These are phyloP conservation scores for Netelia melanura DNA, from an alignment of 2,888 invertebrate genomes.

Conservation along the genomic window DNA sequence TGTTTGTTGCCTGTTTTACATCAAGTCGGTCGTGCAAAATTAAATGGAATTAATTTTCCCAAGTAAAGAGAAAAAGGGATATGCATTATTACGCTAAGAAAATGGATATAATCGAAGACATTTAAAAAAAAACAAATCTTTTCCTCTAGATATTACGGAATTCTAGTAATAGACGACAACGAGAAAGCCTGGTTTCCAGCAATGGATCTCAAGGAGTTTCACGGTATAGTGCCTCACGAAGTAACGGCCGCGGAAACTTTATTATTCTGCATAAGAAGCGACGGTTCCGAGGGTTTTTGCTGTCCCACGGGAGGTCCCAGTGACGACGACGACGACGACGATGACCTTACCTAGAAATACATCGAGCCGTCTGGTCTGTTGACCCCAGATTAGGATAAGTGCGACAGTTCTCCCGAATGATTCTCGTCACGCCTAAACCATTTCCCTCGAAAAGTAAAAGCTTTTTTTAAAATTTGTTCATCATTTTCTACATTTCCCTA, in stretches of 20 bases:
- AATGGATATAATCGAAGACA: background rate
- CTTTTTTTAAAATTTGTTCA: conserved; percentile 36
- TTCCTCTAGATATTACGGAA: conserved; percentile 89
- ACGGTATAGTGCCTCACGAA: conserved; percentile 94
- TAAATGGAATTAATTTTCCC: background rate
- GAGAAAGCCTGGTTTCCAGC: conserved; percentile 97
- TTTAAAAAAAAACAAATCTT: conserved; percentile 17
- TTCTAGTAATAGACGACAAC: conserved; percentile 93
- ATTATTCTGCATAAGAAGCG: conserved; percentile 93
- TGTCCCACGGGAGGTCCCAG: conserved; percentile 89
- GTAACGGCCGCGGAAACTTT: conserved; percentile 92
- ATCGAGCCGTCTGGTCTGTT: conserved; percentile 65
- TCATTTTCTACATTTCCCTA: background rate
- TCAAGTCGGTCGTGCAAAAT: background rate
- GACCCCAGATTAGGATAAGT: conserved; percentile 68
- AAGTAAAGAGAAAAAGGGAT: background rate
- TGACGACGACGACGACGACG: conserved; percentile 84
- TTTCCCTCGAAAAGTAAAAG: conserved; percentile 64
- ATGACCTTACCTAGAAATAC: conserved; percentile 77
- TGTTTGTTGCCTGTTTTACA: too few species aligned
- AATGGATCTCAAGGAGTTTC: conserved; percentile 94
- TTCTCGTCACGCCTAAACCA: conserved; percentile 67
- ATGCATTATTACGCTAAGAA: background rate
- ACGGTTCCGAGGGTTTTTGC: conserved; percentile 93
- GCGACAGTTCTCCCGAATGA: conserved; percentile 21